These are phyloP conservation scores for Chironex yamaguchii DNA, from an alignment of 30 jellyfish, hydroid and myxozoan genomes.

Conservation along the genomic window DNA sequence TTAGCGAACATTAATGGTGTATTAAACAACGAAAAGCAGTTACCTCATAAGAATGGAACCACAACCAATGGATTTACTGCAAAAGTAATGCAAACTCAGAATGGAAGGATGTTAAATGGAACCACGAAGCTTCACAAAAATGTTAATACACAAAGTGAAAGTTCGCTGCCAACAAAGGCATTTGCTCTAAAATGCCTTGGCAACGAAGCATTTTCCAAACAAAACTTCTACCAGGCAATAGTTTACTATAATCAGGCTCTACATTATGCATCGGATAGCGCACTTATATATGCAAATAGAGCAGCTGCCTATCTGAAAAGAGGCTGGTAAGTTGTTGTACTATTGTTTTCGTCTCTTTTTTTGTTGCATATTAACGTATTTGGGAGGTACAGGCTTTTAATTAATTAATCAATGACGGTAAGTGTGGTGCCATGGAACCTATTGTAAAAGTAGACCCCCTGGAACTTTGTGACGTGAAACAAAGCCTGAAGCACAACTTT, in stretches of 20 bases:
- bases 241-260: constrained; percentile 83
- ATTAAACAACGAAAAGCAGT: not conserved
- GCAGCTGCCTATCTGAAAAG: constrained; percentile 96
- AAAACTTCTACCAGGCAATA: constrained; percentile 89
- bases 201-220: constrained; percentile 89
- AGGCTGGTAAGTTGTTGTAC: constrained; percentile 77
- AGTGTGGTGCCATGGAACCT: too few species aligned
- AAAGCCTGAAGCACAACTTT: too few species aligned
- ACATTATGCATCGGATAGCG: constrained; percentile 68
- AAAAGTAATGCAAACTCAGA: not conserved
- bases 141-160: not conserved
- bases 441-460: too few species aligned
- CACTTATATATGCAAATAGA: constrained; percentile 91
- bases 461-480: too few species aligned
- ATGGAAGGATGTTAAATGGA: not conserved
- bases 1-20: not conserved
- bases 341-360: not conserved
- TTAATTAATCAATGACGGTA: too few species aligned
- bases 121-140: not conserved
- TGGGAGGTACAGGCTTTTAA: too few species aligned
- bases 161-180: constrained; percentile 58
- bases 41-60: not conserved
- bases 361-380: not conserved
- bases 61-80: not conserved
- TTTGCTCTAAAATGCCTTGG: constrained; percentile 74